These are phyloP conservation scores for Odontamblyopus rebecca DNA, from an alignment of 2,797 vertebrate species.

Conservation along the genomic window DNA sequence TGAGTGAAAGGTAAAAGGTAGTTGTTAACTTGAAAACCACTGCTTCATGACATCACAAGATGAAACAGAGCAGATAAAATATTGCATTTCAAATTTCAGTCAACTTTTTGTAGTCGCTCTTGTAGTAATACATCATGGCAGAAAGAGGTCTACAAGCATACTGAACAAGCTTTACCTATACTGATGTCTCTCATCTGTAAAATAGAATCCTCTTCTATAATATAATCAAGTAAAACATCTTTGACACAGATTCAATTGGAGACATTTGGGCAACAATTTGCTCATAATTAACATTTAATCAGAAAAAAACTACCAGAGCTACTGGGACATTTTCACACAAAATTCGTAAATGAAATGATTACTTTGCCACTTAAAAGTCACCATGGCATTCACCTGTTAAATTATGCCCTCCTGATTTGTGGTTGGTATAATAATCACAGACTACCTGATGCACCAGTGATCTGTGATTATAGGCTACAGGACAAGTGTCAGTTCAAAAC, in stretches of 20 bases:
- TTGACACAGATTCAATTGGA: neutral
- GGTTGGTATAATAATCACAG: neutral
- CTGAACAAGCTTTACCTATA: neutral
- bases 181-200: neutral
- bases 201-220: neutral
- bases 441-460: neutral
- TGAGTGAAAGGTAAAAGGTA: too few relatives aligned
- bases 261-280: slow-evolving; percentile 2
- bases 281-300: slow-evolving; percentile 6
- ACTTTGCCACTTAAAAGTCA: neutral
- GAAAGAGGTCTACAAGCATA: too few relatives aligned
- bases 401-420: neutral
- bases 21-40: too few relatives aligned
- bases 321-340: neutral
- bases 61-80: too few relatives aligned
- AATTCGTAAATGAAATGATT: neutral
- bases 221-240: neutral
- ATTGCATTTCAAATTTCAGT: too few relatives aligned
- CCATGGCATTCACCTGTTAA: neutral
- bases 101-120: too few relatives aligned
- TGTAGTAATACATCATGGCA: too few relatives aligned
- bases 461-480: neutral
- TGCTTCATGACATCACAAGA: too few relatives aligned
- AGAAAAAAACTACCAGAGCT: neutral
- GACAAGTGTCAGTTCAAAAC: neutral